Percentiles rank a stretch among this genome's conserved stretches.
phyloP scores from a whole-genome alignment of 2,113 vertebrate species.

The Athene noctua region DNA sequence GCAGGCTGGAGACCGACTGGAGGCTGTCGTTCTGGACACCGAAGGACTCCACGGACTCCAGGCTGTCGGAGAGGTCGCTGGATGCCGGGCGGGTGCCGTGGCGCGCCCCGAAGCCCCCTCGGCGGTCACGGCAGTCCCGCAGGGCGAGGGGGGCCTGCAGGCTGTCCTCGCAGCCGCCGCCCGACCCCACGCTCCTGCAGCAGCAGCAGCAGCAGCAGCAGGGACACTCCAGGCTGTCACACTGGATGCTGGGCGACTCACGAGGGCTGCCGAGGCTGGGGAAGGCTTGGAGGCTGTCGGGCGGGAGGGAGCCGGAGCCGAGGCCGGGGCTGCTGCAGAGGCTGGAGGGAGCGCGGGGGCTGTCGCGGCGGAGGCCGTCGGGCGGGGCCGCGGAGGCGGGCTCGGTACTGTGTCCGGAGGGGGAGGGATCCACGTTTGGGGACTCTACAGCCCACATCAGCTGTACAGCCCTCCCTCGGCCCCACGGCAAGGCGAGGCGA shows the following conservation, averaged over 20 bases:
- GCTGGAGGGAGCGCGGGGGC: not conserved
- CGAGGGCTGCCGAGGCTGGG: not conserved
- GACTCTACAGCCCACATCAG: not conserved
- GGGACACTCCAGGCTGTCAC: conserved; percentile 47
- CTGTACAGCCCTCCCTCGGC: not conserved
- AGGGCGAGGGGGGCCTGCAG: not conserved
- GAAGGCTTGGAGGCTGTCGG: conserved; percentile 15
- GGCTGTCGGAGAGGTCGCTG: conserved; percentile 12
- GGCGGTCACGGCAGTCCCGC: not conserved
- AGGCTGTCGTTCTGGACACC: conserved; percentile 36
- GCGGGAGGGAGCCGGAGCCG: not conserved
- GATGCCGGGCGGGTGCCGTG: not conserved
- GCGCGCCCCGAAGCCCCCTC: not conserved
- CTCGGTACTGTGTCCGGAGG: not conserved
- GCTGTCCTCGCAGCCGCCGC: conserved; percentile 3
- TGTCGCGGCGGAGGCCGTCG: not conserved
- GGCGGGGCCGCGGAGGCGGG: not conserved
- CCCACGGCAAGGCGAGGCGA: not conserved
- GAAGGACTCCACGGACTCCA: conserved; percentile 22
- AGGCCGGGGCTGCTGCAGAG: conserved; percentile 22
- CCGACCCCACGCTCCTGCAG: not conserved
- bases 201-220: not conserved
- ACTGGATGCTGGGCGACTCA: conserved; percentile 41
- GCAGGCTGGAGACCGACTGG: conserved; percentile 36
- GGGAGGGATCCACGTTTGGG: not conserved